phyloP scores from a whole-genome alignment of 2,797 vertebrate genomes.

The Harpagifer antarcticus region DNA sequence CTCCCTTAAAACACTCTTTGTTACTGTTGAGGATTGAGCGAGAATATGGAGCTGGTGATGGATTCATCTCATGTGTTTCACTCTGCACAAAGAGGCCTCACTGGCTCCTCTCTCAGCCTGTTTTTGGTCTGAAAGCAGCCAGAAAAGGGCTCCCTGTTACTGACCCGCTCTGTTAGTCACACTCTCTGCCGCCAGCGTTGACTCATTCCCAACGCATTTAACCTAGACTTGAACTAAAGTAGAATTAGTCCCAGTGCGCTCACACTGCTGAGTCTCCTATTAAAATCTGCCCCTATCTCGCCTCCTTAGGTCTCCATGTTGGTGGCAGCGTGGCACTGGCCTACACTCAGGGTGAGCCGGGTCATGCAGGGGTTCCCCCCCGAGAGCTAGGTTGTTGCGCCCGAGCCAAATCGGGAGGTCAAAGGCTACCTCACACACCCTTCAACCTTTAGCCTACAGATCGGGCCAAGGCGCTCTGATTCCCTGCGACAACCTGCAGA shows the following conservation, averaged over 20 bases:
- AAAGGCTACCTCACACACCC: conserved; percentile 74
- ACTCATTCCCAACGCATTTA: conserved; percentile 89
- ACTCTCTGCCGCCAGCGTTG: conserved; percentile 86
- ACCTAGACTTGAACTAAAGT: conserved; percentile 90
- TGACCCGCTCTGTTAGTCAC: conserved; percentile 89
- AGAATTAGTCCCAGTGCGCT: conserved; percentile 86
- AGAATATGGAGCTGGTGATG: conserved; percentile 73
- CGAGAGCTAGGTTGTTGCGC: conserved; percentile 57
- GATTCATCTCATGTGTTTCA: conserved; percentile 79
- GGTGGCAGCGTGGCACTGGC: conserved; percentile 28
- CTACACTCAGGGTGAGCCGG: conserved; percentile 44
- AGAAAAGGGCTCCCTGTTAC: conserved; percentile 83
- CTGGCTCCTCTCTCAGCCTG: conserved; percentile 47
- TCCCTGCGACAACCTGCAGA: conserved; percentile 72
- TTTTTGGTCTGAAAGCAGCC: conserved; percentile 73
- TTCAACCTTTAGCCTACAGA: conserved; percentile 67
- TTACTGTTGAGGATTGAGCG: conserved; percentile 55
- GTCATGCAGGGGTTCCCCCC: conserved; percentile 63
- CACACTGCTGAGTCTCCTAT: conserved; percentile 60
- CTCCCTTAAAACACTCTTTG: conserved; percentile 51
- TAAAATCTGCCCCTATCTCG: conserved; percentile 33
- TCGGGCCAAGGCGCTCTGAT: conserved; percentile 45
- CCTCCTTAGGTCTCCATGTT: conserved; percentile 35
- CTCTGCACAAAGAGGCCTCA: conserved; percentile 55
- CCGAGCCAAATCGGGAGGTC: conserved; percentile 72